phyloP scores from a whole-genome alignment of 2,888 invertebrate species.

The Limnephilus marmoratus region DNA sequence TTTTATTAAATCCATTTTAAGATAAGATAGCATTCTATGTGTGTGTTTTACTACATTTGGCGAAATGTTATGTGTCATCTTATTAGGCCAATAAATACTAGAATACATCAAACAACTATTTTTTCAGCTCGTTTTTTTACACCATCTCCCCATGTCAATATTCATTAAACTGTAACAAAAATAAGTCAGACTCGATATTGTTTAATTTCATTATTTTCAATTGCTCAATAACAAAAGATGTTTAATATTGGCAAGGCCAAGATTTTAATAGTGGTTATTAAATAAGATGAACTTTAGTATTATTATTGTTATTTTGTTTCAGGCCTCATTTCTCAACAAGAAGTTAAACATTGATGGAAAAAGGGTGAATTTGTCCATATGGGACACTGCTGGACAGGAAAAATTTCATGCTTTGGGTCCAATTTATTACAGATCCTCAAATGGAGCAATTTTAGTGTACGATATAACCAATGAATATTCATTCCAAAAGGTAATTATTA shows the following conservation, averaged over 20 bases:
- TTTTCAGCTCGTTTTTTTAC: too few species aligned
- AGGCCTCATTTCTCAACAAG: constrained; percentile 98
- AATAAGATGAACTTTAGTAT: background rate
- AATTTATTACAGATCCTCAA: constrained; percentile 97
- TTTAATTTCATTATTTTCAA: background rate
- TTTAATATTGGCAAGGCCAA: background rate
- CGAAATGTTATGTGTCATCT: background rate
- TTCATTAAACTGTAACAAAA: background rate
- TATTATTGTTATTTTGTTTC: constrained; percentile 66
- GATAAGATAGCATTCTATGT: background rate
- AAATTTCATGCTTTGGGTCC: constrained; percentile 97
- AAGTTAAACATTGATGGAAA: constrained; percentile 93
- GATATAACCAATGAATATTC: constrained; percentile 98
- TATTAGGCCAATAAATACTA: background rate
- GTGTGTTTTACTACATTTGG: background rate
- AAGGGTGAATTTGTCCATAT: constrained; percentile 93
- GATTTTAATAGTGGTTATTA: background rate
- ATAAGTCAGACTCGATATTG: background rate
- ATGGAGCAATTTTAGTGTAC: constrained; percentile 98
- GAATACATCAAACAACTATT: background rate
- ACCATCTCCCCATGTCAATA: background rate
- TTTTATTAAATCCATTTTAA: background rate
- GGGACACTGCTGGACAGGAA: constrained; percentile 99
- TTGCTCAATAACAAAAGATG: background rate
- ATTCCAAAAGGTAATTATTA: constrained; percentile 87